phyloP scores from a whole-genome alignment of 2,888 invertebrate genomes.

The Aromia moschata region DNA sequence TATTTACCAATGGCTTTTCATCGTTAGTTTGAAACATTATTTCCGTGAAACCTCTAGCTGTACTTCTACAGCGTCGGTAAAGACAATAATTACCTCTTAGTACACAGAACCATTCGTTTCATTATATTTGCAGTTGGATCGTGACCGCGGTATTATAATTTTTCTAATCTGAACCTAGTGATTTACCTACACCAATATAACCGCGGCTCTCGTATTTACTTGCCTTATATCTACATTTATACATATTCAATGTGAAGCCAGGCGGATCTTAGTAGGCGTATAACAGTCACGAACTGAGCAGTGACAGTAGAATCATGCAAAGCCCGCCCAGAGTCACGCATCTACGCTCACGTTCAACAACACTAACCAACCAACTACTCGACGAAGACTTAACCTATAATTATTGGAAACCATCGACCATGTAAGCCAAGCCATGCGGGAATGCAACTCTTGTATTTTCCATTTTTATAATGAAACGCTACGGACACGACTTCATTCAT shows the following conservation, averaged over 20 bases:
- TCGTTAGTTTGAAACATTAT: no score
- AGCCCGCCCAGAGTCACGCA: slow-evolving; percentile 61
- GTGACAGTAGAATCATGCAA: slow-evolving; percentile 57
- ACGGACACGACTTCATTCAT: slow-evolving; percentile 32
- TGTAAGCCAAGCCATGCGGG: slow-evolving; percentile 49
- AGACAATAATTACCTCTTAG: neutral
- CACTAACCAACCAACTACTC: slow-evolving; percentile 58
- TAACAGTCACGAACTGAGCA: slow-evolving; percentile 58
- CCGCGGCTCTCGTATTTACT: slow-evolving; percentile 7
- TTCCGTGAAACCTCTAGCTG: no score
- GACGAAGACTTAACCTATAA: slow-evolving; percentile 58
- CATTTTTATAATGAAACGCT: slow-evolving; percentile 39
- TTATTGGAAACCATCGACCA: slow-evolving; percentile 61
- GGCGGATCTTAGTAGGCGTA: slow-evolving; percentile 58
- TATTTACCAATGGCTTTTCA: no score
- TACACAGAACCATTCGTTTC: neutral
- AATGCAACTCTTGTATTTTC: slow-evolving; percentile 45
- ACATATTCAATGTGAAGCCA: slow-evolving; percentile 43
- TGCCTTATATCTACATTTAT: slow-evolving; percentile 23
- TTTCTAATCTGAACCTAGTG: slow-evolving; percentile 15
- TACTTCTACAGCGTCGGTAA: neutral
- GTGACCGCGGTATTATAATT: slow-evolving; percentile 10
- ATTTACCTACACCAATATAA: slow-evolving; percentile 16
- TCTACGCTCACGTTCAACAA: slow-evolving; percentile 58
- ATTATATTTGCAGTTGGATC: neutral